Conservation (phyloP, 1,140 invertebrate species). For the Cepaea nemoralis region DNA sequence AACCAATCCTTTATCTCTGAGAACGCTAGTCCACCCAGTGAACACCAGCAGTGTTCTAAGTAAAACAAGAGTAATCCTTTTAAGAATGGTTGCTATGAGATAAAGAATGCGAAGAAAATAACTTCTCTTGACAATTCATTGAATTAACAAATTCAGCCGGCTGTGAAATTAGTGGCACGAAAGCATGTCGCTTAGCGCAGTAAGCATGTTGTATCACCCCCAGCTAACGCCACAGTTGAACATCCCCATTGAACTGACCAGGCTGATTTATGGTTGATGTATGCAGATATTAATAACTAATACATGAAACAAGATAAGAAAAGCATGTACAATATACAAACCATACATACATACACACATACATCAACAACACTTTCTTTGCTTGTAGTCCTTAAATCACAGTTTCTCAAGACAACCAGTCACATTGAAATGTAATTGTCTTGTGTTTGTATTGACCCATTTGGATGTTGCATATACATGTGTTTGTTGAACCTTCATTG, state of each 20-base stretch:
- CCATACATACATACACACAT: background rate
- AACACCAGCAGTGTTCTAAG: no score
- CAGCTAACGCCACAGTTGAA: conserved; percentile 21
- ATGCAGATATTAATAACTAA: background rate
- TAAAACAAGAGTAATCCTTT: no score
- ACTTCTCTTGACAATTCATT: no score
- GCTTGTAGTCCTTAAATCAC: no score
- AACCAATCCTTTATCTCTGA: no score
- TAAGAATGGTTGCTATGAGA: no score
- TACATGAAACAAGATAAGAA: background rate
- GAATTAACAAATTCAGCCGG: background rate
- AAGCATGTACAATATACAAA: conserved; percentile 2
- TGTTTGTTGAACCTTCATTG: background rate
- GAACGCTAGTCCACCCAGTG: no score
- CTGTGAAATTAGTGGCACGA: conserved; percentile 46
- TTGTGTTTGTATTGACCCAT: background rate
- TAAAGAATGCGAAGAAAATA: no score
- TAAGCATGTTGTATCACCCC: conserved; percentile 41
- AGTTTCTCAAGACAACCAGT: background rate
- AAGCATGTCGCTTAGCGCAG: conserved; percentile 55
- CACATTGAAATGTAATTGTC: background rate
- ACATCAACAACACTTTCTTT: background rate
- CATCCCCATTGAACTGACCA: background rate
- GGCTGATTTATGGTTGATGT: background rate
- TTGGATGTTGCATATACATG: background rate